Evolutionary conservation across 1,140 invertebrate genomes (phyloP), one percentile per base, ranked within the genome.

Genomic region (Maconellicoccus hirsutus): DNA sequence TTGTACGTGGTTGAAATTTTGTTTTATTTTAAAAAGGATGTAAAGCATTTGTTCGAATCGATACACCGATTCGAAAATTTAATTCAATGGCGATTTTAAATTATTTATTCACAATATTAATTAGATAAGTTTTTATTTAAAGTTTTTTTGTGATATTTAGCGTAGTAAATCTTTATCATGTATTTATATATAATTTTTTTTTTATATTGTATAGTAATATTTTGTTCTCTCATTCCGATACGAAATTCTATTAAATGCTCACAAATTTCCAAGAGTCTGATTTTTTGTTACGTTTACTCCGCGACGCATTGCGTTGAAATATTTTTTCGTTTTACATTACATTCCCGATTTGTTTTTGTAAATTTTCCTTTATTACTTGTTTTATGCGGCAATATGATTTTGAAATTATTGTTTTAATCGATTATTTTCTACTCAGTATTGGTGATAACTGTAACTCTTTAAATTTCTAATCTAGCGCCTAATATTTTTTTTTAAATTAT

Each of bases 41-140:
- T 33, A 33, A 12, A 3, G 12, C 12, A 6, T 33, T 33, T 33
- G 29, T 33, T 33, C 29, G 29, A 33, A 33, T 33, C 29, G 12
- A 33, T 12, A 6, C 4, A 33, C n/a, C 12, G 29, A 12, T 33
- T 33, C 29, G 29, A 33, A 33, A 33, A 12, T 33, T 33, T 52
- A 52, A 52, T 8, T 52, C 6, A 16, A 16, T 52, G 6, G 42
- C 42, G 42, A 52, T 52, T 19, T 52, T 52, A n/a, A n/a, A n/a
- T n/a, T 52, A 52, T 52, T 52, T 52, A 52, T 52, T 52, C 42
- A 52, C 42, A 52, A 52, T 52, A 52, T 52, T 52, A 52, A 52
- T 33, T 16, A 16, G 10, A 16, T 52, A 52, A 52, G 42, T 52
- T 52, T 52, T 52, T 52, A 52, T 52, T 52, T 52, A 52, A 52